Evolutionary conservation across 2,113 vertebrate genomes (phyloP).

Genomic region (Bubo scandiacus): DNA sequence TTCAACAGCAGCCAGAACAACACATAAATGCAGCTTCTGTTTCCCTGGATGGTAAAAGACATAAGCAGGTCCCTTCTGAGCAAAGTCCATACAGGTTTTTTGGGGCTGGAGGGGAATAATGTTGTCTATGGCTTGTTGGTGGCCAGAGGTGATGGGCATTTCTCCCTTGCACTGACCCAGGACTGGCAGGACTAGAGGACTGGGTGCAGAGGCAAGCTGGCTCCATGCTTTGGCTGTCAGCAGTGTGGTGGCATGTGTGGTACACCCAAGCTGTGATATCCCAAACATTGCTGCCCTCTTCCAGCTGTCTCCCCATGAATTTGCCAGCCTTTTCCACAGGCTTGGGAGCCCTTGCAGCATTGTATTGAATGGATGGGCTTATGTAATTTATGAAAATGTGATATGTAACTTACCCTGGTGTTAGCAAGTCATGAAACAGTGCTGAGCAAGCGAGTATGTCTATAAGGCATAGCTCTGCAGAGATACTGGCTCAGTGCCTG

Average conservation of each 20-base stretch:
- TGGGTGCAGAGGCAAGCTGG: background rate
- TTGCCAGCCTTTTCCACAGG: background rate
- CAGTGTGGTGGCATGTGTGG: rapidly evolving
- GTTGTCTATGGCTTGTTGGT: background rate
- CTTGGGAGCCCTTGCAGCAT: background rate
- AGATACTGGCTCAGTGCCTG: background rate
- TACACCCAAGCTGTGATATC: background rate
- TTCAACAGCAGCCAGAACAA: background rate
- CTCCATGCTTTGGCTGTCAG: background rate
- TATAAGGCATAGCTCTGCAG: background rate
- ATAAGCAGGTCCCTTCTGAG: background rate
- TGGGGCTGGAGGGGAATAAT: background rate
- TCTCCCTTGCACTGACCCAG: background rate
- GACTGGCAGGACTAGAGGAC: background rate
- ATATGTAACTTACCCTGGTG: background rate
- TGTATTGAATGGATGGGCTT: background rate
- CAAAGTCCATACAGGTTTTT: background rate
- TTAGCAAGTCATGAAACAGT: background rate
- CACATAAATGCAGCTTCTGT: background rate
- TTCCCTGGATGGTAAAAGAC: background rate
- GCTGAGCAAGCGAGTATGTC: rapidly evolving
- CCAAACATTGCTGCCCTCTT: background rate
- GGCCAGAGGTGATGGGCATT: background rate
- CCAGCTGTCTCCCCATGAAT: background rate
- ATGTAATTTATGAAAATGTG: background rate